A percentile compares a stretch with the other conserved stretches of the same genome.
Conservation (phyloP, 2,113 vertebrate species). For the Coryphaenoides rupestris region DNA sequence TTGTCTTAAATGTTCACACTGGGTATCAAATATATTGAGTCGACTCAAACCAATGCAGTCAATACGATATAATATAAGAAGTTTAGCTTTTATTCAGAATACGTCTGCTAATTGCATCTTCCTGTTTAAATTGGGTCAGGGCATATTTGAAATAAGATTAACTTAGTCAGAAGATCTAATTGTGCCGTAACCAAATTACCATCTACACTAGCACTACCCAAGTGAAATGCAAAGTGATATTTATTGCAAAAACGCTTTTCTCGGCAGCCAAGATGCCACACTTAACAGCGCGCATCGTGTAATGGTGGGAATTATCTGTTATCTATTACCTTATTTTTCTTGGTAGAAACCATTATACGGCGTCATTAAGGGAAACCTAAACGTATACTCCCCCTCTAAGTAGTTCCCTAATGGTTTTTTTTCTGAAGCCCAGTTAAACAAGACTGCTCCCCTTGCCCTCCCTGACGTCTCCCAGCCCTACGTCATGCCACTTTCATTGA, state of each 20-base stretch:
- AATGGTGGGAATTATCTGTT: slow-evolving; percentile 44
- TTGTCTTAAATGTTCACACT: too few species aligned
- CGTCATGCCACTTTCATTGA: too few species aligned
- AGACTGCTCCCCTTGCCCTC: too few species aligned
- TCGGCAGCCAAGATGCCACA: slow-evolving; percentile 44
- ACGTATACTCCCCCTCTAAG: slow-evolving; percentile 60
- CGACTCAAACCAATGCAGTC: neutral
- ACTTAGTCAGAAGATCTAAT: slow-evolving; percentile 48
- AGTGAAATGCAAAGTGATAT: slow-evolving; percentile 23
- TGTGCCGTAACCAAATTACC: slow-evolving; percentile 56
- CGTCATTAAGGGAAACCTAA: slow-evolving; percentile 50
- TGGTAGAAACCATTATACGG: slow-evolving; percentile 54
- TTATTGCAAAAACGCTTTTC: slow-evolving; percentile 36
- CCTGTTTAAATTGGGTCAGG: slow-evolving; percentile 44
- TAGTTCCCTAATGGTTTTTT: slow-evolving; percentile 50
- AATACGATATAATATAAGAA: slow-evolving; percentile 8
- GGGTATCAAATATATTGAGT: neutral
- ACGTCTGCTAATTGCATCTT: slow-evolving; percentile 47
- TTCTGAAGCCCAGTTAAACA: slow-evolving; percentile 9
- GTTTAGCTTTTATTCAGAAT: slow-evolving; percentile 6
- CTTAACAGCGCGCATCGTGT: slow-evolving; percentile 32
- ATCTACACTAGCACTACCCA: slow-evolving; percentile 51
- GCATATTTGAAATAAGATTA: slow-evolving; percentile 48
- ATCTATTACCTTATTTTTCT: slow-evolving; percentile 41
- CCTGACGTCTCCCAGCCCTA: too few species aligned